Percentiles rank a stretch among this genome's conserved stretches.
Conservation (phyloP, 2,888 invertebrate species). For the Adelognathus sp. region DNA sequence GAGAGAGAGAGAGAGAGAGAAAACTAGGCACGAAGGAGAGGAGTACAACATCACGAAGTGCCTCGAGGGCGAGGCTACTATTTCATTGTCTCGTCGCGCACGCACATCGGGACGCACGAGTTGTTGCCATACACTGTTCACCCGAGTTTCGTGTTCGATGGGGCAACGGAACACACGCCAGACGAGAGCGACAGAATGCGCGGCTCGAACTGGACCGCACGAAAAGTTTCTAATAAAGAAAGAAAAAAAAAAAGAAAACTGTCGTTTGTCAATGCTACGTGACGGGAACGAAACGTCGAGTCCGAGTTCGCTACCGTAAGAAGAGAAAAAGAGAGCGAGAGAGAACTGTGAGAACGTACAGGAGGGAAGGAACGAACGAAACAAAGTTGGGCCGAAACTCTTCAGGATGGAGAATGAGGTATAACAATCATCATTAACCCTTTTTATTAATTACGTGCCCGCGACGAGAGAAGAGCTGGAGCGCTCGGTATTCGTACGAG, state of each 20-base stretch:
- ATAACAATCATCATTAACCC: conserved; percentile 53
- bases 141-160: too few relatives aligned
- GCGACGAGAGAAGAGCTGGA: background rate
- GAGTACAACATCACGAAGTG: conserved; percentile 42
- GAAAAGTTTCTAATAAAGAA: conserved; percentile 62
- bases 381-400: conserved; percentile 1
- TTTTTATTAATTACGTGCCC: conserved; percentile 55
- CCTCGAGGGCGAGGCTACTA: conserved; percentile 53
- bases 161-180: too few relatives aligned
- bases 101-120: conserved; percentile 52
- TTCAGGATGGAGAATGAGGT: conserved; percentile 15
- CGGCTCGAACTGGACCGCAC: conserved; percentile 30
- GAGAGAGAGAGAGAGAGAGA: conserved; percentile 2
- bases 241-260: conserved; percentile 56
- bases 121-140: too few relatives aligned
- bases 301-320: background rate
- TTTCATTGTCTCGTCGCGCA: conserved; percentile 56
- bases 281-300: conserved; percentile 51
- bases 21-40: conserved; percentile 16
- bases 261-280: conserved; percentile 63
- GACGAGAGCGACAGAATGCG: background rate
- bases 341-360: background rate
- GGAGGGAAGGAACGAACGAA: conserved; percentile 9
- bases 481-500: background rate
- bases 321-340: background rate